Evolutionary conservation across 2,888 invertebrate genomes (phyloP).

Genomic region (Odontothrips loti): DNA sequence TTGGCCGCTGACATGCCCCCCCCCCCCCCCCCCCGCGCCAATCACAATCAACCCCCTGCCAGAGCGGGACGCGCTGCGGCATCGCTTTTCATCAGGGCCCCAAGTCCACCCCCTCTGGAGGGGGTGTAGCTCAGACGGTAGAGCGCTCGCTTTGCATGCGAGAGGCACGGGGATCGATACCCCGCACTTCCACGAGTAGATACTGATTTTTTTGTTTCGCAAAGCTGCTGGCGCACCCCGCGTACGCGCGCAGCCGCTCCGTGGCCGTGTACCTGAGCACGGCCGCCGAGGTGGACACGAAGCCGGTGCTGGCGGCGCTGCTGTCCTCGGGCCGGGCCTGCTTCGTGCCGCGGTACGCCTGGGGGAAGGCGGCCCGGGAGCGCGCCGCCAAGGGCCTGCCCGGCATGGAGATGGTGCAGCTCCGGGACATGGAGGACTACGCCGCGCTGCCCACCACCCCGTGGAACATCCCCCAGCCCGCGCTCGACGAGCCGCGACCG

Average conservation of each 20-base stretch:
- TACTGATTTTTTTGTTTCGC: background rate
- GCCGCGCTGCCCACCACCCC: constrained; percentile 8
- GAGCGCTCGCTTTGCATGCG: too few relatives aligned
- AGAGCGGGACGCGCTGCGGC: too few relatives aligned
- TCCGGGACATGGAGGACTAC: background rate
- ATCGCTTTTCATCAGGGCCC: too few relatives aligned
- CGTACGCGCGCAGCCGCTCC: background rate
- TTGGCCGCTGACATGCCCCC: too few relatives aligned
- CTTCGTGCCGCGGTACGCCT: constrained; percentile 21
- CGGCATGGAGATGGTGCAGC: constrained; percentile 21
- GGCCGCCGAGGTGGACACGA: constrained; percentile 15
- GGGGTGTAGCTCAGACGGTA: too few relatives aligned
- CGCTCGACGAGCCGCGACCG: background rate
- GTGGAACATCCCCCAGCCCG: constrained; percentile 12
- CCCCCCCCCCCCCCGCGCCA: too few relatives aligned
- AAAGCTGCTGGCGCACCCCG: background rate
- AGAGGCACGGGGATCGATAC: constrained; percentile 56
- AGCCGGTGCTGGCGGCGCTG: background rate
- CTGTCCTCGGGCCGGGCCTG: background rate
- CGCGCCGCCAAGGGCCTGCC: background rate
- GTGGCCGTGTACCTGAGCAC: constrained; percentile 21
- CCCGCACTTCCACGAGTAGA: background rate
- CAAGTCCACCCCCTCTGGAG: too few relatives aligned
- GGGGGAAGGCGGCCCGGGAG: background rate
- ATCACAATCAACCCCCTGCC: too few relatives aligned